These are phyloP conservation scores for Gobiocypris rarus DNA, from an alignment of 2,113 vertebrate species.

Conservation along the genomic window DNA sequence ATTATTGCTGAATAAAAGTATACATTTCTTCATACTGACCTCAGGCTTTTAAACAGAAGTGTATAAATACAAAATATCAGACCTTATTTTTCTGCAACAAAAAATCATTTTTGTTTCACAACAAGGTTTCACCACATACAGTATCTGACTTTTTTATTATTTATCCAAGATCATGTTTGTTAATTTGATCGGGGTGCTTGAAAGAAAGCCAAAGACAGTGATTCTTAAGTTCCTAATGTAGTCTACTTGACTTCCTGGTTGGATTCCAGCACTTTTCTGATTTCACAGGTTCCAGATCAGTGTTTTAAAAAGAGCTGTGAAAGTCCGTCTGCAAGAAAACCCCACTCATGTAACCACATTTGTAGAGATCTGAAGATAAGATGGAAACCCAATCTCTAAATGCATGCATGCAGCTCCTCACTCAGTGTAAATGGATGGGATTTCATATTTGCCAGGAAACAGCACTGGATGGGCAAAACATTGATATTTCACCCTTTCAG, in stretches of 20 bases:
- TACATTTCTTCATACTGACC: no score
- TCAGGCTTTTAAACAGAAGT: no score
- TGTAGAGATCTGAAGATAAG: conserved; percentile 55
- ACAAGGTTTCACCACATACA: no score
- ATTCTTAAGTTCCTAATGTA: background rate
- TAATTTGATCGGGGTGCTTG: no score
- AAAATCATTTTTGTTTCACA: no score
- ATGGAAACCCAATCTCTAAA: conserved; percentile 56
- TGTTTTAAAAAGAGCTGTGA: conserved; percentile 25
- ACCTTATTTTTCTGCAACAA: no score
- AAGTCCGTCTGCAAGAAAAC: conserved; percentile 30
- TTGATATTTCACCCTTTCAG: conserved; percentile 17
- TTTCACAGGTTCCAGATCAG: conserved; percentile 5
- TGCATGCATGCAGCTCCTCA: conserved; percentile 42
- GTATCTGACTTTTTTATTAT: no score
- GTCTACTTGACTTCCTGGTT: conserved; percentile 10
- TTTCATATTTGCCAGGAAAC: conserved; percentile 35
- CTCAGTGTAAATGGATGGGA: conserved; percentile 23
- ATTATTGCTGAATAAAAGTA: no score
- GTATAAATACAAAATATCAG: no score
- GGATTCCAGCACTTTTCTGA: background rate
- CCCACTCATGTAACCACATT: conserved; percentile 54
- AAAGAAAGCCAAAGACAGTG: no score
- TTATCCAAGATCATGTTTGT: no score
- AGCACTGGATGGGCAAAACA: conserved; percentile 23